These are phyloP conservation scores for Cetoscarus ocellatus DNA, from an alignment of 2,797 vertebrate species.

Conservation along the genomic window DNA sequence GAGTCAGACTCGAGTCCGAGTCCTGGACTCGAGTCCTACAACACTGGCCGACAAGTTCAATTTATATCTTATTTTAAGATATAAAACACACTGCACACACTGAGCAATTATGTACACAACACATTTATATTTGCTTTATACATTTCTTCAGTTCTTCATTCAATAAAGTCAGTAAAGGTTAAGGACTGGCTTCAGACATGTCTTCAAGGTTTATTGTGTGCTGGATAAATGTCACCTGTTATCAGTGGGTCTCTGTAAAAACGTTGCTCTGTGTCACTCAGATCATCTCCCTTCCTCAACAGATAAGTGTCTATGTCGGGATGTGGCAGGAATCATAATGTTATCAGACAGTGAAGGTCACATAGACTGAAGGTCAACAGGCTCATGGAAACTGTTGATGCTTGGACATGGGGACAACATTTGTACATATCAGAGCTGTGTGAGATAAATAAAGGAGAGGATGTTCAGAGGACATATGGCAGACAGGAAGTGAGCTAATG, in stretches of 20 bases:
- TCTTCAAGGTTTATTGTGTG: constrained; percentile 8
- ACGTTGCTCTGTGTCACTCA: constrained; percentile 34
- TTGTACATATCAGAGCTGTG: not conserved
- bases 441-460: not conserved
- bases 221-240: constrained; percentile 62
- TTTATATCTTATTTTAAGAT: too few relatives aligned
- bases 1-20: too few relatives aligned
- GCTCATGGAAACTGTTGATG: not conserved
- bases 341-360: constrained; percentile 59
- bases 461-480: not conserved
- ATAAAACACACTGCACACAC: too few relatives aligned
- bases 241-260: constrained; percentile 44
- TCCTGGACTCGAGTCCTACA: too few relatives aligned
- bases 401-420: not conserved
- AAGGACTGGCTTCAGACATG: constrained; percentile 4
- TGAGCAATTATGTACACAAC: too few relatives aligned
- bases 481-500: not conserved
- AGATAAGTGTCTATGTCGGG: constrained; percentile 11
- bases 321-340: not conserved
- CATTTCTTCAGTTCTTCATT: too few relatives aligned
- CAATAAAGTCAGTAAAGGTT: constrained; percentile 12
- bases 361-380: constrained; percentile 26
- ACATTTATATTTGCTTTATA: too few relatives aligned
- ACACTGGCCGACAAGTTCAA: too few relatives aligned
- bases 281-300: not conserved